A percentile compares a stretch with the other conserved stretches of the same genome.
phyloP scores from a whole-genome alignment of 2,113 vertebrate genomes.

The Thryonomys swinderianus region DNA sequence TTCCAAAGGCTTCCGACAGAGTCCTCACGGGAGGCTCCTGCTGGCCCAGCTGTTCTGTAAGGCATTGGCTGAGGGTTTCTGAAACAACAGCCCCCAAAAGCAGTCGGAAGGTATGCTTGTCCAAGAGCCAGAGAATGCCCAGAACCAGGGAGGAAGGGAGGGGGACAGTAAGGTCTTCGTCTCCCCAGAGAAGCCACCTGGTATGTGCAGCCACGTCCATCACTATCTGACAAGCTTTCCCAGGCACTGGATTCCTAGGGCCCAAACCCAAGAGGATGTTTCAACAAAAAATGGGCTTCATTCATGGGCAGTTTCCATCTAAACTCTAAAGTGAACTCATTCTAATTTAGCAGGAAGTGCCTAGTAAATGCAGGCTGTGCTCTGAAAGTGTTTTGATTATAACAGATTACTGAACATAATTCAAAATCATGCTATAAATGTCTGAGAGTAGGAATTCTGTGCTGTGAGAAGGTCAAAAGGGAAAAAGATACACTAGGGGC shows the following conservation, averaged over 20 bases:
- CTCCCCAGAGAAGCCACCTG: not conserved
- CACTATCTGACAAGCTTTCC: no score
- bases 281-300: not conserved
- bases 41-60: constrained; percentile 32
- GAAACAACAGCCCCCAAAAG: not conserved
- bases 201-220: rapidly evolving
- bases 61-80: constrained; percentile 56
- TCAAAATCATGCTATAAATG: not conserved
- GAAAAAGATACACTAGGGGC: not conserved
- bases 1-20: not conserved
- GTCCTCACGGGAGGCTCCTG: not conserved
- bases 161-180: not conserved
- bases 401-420: not conserved
- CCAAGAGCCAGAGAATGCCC: rapidly evolving
- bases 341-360: not conserved
- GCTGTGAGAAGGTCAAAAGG: not conserved
- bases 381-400: not conserved
- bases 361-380: not conserved
- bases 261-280: not conserved
- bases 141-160: not conserved
- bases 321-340: not conserved
- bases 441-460: not conserved
- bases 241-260: rapidly evolving
- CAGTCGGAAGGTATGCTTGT: not conserved
- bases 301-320: not conserved